Base-by-base conservation (phyloP, 2,113 vertebrate species). In the Engraulis encrasicolus region DNA sequence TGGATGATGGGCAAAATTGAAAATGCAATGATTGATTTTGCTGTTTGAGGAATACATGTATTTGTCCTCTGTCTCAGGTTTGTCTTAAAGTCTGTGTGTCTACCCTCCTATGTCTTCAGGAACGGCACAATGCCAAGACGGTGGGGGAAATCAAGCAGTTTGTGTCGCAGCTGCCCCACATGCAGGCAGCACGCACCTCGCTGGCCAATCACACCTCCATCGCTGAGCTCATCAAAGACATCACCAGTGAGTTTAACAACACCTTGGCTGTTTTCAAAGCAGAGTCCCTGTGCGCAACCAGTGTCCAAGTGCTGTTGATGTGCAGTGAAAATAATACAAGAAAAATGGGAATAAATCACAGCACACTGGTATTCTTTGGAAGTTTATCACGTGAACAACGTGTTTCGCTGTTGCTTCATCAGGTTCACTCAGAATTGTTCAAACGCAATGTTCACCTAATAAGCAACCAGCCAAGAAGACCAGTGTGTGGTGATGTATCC, bases 61-160 rank as follows among this genome's bases (percentile, higher is more conserved):
- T n/a, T n/a, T n/a, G 54, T 23, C 2, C 2, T 31, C 27, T 38
- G 12, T 79, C 31, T 58, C 34, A 34, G 9, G 40, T 34, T 31
- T 15, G 37, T 49, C 23, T 80, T 38, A n/a, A n/a, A n/a, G n/a
- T n/a, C n/a, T 31, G 14, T 36, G 52, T 17, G 27, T 82, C 78
- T 3, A 85, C 17, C 92, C 80, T 88, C 34, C 14, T 31, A 27
- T 9, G n/a, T 34, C 27, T 19, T 17, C 89, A 99, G 98, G 98
- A 98, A 48, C 95, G 98, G 40, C 98, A 99, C 89, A 97, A 98
- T 0, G 98, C 98, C 0, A 99, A 98, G 92, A 99, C 98, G 0
- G 98, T 99, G 4, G 98, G 98, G 0, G 98, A 99, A 92, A 99
- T 99, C 71, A 99, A 99, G 92, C 98, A 99, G 93, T 99, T 99